These are phyloP conservation scores for Pheosia gnoma DNA, from an alignment of 2,888 invertebrate species.

Conservation along the genomic window DNA sequence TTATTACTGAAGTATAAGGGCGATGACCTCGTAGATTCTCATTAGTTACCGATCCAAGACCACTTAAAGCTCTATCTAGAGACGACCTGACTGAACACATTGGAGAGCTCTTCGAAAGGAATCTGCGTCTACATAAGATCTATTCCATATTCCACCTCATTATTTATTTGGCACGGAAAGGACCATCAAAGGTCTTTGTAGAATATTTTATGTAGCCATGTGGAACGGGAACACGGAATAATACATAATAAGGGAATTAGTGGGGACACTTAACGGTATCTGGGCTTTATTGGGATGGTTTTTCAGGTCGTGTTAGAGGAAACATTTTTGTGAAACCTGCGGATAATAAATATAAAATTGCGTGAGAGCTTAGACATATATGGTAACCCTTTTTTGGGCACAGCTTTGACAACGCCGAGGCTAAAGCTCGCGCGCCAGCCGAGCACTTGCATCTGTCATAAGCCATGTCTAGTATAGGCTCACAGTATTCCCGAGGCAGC, in stretches of 20 bases:
- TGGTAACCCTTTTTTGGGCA: no score
- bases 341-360: background rate
- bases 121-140: slow-evolving; percentile 1
- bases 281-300: background rate
- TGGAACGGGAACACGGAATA: background rate
- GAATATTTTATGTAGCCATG: slow-evolving; percentile 8
- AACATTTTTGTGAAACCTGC: background rate
- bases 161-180: slow-evolving; percentile 9
- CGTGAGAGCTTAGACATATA: no score
- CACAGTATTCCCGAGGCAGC: no score
- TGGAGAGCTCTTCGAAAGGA: background rate
- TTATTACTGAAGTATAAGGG: background rate
- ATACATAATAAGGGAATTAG: background rate
- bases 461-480: no score
- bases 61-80: background rate
- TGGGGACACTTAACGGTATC: background rate
- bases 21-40: background rate
- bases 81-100: background rate
- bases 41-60: slow-evolving; percentile 1
- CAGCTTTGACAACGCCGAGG: no score
- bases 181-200: slow-evolving; percentile 9
- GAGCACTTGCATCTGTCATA: no score
- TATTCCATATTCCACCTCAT: slow-evolving; percentile 7
- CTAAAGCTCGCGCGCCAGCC: no score
- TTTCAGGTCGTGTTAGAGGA: background rate